Conservation (phyloP, 1,140 invertebrate genomes). For the Delia radicum region DNA sequence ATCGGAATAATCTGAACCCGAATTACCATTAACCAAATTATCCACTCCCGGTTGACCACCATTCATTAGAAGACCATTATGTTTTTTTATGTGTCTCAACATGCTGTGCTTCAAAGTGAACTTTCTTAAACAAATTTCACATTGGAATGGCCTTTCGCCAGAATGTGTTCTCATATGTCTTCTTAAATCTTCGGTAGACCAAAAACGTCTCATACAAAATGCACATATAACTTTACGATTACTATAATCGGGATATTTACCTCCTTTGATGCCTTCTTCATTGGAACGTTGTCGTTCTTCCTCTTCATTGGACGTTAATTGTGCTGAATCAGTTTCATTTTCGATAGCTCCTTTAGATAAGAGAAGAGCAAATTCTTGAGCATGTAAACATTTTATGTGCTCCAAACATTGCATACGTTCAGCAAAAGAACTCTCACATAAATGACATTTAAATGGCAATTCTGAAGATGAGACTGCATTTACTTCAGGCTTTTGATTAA, state of each 20-base stretch:
- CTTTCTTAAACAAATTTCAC: conserved; percentile 76
- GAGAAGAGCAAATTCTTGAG: conserved; percentile 71
- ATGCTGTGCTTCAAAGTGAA: conserved; percentile 94
- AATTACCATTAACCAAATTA: conserved; percentile 52
- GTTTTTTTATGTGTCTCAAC: conserved; percentile 87
- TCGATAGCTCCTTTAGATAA: conserved; percentile 79
- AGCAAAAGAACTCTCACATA: conserved; percentile 84
- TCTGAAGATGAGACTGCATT: conserved; percentile 56
- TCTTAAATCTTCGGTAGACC: conserved; percentile 89
- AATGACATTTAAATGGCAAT: conserved; percentile 87
- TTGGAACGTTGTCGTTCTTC: conserved; percentile 58
- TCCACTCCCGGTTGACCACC: conserved; percentile 24
- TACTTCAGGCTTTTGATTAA: conserved; percentile 4
- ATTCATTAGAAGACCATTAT: conserved; percentile 56
- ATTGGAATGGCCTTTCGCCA: conserved; percentile 70
- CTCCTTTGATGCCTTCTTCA: conserved; percentile 48
- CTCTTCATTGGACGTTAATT: conserved; percentile 56
- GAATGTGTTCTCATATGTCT: conserved; percentile 90
- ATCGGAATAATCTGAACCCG: conserved; percentile 54
- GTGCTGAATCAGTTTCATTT: conserved; percentile 55
- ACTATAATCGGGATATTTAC: conserved; percentile 81
- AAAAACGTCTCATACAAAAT: conserved; percentile 88
- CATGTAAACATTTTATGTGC: conserved; percentile 75
- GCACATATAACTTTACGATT: conserved; percentile 89
- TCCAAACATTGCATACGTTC: conserved; percentile 76